Evolutionary conservation across 2,888 invertebrate genomes (phyloP), one percentile per base, ranked within the genome.

Genomic region (Allophyes oxyacanthae): DNA sequence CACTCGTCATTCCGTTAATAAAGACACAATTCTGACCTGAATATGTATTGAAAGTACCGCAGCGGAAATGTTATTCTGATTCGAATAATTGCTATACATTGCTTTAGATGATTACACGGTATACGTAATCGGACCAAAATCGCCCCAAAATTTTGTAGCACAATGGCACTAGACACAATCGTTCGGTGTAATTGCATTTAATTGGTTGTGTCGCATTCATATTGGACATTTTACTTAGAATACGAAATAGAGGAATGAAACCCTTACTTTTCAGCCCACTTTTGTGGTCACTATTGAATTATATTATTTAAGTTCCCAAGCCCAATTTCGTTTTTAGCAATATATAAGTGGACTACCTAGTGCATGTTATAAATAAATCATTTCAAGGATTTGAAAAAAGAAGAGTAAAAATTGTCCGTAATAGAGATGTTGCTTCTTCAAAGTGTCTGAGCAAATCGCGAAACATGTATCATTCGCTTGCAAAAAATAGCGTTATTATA

Each of bases 161-260:
- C 84, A 87, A 85, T 82, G 66, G 79, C 66, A 68, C 68, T 28
- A 78, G 75, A 79, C 69, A 76, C 82, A 80, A 82, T 82, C 71
- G 69, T 74, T 72, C 71, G 49, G 58, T 72, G 74, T 85, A 85
- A 86, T 85, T 81, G 78, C 64, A 78, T 85, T 83, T 87, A 88
- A 89, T 87, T 88, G 84, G 70, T 77, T 70, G 74, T 81, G 82
- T 82, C 81, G 78, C 77, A 79, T 85, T 83, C 77, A 79, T 56
- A 42, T 51, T 53, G 44, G 74, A 75, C 57, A 73, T 68, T 78
- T 75, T 68, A 54, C 59, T 75, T 69, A 68, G 62, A 54, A 52
- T 54, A 64, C 33, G 28, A 57, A 46, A 45, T 56, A 42, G 34
- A 30, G 48, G 11, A 37, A 34, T 13, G 30, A 36, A 52, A 44